A percentile compares a stretch with the other conserved stretches of the same genome.
phyloP scores from a whole-genome alignment of 2,797 vertebrate species.

The Onychomys torridus region DNA sequence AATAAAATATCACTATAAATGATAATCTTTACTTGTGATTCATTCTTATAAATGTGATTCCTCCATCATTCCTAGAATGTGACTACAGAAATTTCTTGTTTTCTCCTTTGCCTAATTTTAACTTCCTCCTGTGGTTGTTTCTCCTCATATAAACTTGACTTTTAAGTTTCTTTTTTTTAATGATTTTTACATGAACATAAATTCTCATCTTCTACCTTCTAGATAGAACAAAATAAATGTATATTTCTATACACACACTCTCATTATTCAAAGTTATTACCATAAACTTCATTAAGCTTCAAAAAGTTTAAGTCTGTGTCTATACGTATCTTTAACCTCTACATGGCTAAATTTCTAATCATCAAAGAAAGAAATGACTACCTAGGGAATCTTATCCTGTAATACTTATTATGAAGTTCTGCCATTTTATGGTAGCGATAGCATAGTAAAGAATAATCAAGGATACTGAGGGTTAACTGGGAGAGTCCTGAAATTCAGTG shows the following conservation, averaged over 20 bases:
- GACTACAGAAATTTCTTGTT: background rate
- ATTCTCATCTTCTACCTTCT: conserved; percentile 31
- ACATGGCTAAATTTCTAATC: conserved; percentile 5
- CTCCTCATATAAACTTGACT: background rate
- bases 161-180: background rate
- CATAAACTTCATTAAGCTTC: conserved; percentile 5
- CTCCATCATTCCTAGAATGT: background rate
- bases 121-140: background rate
- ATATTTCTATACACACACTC: conserved; percentile 2
- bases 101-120: background rate
- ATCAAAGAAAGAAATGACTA: background rate
- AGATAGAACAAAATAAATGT: background rate
- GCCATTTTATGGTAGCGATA: background rate
- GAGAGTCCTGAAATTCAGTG: conserved; percentile 42
- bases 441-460: background rate
- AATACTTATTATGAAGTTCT: conserved; percentile 21
- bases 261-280: conserved; percentile 39
- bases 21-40: background rate
- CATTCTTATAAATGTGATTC: background rate
- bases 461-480: background rate
- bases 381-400: background rate
- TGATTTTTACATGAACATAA: conserved; percentile 4
- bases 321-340: background rate
- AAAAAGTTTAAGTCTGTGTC: background rate
- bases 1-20: too few species aligned